Percentiles rank a stretch among this genome's conserved stretches.
phyloP scores from a whole-genome alignment of 2,888 invertebrate genomes.

The Idaea straminata region DNA sequence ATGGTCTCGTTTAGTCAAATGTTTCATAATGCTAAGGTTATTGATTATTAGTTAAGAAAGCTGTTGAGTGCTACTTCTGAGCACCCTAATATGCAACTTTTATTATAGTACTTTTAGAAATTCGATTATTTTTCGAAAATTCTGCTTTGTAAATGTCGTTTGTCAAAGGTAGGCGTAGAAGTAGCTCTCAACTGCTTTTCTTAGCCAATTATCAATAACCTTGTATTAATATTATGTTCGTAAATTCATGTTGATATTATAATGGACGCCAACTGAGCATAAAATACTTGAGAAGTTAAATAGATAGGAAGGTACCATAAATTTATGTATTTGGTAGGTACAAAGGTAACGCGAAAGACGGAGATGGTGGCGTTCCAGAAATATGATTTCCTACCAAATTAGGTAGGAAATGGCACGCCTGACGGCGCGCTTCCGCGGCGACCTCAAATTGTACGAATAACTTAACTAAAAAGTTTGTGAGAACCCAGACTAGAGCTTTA shows the following conservation, averaged over 20 bases:
- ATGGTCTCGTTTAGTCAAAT: conserved; percentile 56
- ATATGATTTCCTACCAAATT: conserved; percentile 25
- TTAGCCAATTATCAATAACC: conserved; percentile 9
- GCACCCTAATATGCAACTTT: too few relatives aligned
- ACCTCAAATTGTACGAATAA: conserved; percentile 24
- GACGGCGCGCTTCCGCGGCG: conserved; percentile 20
- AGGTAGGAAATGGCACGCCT: conserved; percentile 19
- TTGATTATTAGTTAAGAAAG: too few relatives aligned
- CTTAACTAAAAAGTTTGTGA: conserved; percentile 24
- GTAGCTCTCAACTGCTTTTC: too few relatives aligned
- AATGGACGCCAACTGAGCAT: conserved; percentile 11
- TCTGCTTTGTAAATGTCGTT: too few relatives aligned
- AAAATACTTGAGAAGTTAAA: neutral
- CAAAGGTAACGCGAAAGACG: conserved; percentile 5
- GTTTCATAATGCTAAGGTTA: conserved; percentile 8
- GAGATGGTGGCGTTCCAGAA: conserved; percentile 8
- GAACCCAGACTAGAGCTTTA: neutral
- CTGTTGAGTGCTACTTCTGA: too few relatives aligned
- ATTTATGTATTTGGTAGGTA: neutral
- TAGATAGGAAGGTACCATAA: neutral
- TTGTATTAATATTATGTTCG: conserved; percentile 16
- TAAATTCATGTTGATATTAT: conserved; percentile 1
- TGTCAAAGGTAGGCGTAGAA: too few relatives aligned
- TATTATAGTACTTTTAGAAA: too few relatives aligned
- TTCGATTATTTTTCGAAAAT: too few relatives aligned